Evolutionary conservation across 2,797 vertebrate genomes (phyloP).

Genomic region (Apogon talboti): DNA sequence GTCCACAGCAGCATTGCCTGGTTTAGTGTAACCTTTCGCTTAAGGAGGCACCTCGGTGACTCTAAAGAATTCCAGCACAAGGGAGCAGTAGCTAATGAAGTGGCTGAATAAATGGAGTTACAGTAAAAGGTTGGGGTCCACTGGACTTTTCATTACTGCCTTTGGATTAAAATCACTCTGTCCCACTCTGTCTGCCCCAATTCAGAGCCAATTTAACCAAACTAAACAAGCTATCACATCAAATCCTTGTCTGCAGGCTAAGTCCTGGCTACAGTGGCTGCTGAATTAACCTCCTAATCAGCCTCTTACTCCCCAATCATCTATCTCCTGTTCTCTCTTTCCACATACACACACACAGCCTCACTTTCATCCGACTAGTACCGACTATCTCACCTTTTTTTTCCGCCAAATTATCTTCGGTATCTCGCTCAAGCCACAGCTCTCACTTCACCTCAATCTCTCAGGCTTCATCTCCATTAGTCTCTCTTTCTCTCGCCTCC

Average conservation of each 20-base stretch:
- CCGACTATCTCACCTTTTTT: slow-evolving; percentile 51
- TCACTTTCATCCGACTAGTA: slow-evolving; percentile 52
- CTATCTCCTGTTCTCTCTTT: slow-evolving; percentile 60
- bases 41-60: slow-evolving; percentile 71
- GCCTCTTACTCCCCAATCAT: slow-evolving; percentile 63
- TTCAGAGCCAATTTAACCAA: slow-evolving; percentile 76
- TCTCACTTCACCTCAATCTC: slow-evolving; percentile 59
- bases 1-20: slow-evolving; percentile 61
- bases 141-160: slow-evolving; percentile 78
- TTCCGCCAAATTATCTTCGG: slow-evolving; percentile 51
- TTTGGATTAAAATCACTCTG: slow-evolving; percentile 76
- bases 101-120: slow-evolving; percentile 76
- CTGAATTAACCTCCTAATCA: slow-evolving; percentile 81
- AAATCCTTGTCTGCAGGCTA: slow-evolving; percentile 73
- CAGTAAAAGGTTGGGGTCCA: slow-evolving; percentile 67
- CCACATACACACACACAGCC: slow-evolving; percentile 42
- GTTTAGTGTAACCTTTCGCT: slow-evolving; percentile 80
- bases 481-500: slow-evolving; percentile 30
- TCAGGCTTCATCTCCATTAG: slow-evolving; percentile 61
- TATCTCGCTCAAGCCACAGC: slow-evolving; percentile 60
- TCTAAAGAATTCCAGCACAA: slow-evolving; percentile 53
- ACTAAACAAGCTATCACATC: slow-evolving; percentile 84
- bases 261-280: slow-evolving; percentile 64
- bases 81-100: slow-evolving; percentile 73
- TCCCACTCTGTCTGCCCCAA: slow-evolving; percentile 73